Evolutionary conservation across 2,113 vertebrate species (phyloP), one percentile per base, ranked within the genome.

Genomic region (Neogobius melanostomus): DNA sequence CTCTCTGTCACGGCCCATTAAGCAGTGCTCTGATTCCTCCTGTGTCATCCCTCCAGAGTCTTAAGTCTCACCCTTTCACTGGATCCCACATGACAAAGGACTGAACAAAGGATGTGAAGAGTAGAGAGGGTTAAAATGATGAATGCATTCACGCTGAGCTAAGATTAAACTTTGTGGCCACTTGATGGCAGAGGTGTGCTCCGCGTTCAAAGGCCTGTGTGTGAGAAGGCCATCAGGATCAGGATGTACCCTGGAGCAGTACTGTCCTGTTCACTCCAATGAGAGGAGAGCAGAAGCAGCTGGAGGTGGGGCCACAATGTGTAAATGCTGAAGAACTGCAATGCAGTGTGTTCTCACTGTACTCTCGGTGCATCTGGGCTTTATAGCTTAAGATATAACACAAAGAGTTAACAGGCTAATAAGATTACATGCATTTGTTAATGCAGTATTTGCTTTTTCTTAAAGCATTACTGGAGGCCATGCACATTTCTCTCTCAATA

Each of bases 11-110:
- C 17, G 76, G 87, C 76, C 84, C 91, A 92, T 93, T 93, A 91
- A 89, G 81, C 90, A 72, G 69, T 14, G 77, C 84, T 79, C 82
- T 82, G 86, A 84, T 89, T 85, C 85, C 75, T 63, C 85, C 85
- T 76, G 76, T 86, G 85, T 85, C 89, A 73, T 90, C 86, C 85
- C 87, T 85, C 75, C 83, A 79, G 82, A 91, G 88, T 87, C 78
- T 75, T 75, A 82, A 87, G 83, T 80, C 85, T 82, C 82, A 82
- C 88, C 86, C 59, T 61, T 61, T 61, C 86, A 87, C 75, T 81
- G 76, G 74, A 88, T 82, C 75, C 81, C 85, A 88, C 64, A 79
- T 66, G 77, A 85, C 80, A 85, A 85, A 81, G 85, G 83, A 89
- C 76, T 88, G 71, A 90, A 91, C 78, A 82, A 86, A 52, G 62